These are phyloP conservation scores for Nymphalis polychloros DNA, from an alignment of 2,888 invertebrate genomes.

Conservation along the genomic window DNA sequence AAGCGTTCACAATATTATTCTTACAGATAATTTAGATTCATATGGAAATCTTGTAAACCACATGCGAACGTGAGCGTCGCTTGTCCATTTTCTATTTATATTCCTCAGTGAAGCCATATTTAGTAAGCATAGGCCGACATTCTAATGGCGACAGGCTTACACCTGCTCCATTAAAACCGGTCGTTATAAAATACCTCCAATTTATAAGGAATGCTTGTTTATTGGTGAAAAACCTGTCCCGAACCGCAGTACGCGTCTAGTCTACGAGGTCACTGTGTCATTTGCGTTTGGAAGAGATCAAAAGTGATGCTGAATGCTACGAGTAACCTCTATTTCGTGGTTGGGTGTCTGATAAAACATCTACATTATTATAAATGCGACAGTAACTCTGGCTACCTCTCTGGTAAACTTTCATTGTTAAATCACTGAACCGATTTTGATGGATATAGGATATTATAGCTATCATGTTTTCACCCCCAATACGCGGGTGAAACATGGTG, in stretches of 20 bases:
- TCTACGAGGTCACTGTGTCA: conserved; percentile 40
- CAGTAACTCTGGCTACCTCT: no score
- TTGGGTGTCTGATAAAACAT: neutral
- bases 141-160: conserved; percentile 30
- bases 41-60: conserved; percentile 30
- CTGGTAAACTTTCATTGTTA: no score
- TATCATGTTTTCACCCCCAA: no score
- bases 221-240: conserved; percentile 31
- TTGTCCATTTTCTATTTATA: conserved; percentile 33
- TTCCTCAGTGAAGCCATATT: conserved; percentile 34
- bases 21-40: conserved; percentile 4
- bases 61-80: conserved; percentile 10
- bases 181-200: conserved; percentile 36
- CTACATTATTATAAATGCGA: no score
- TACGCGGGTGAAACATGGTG: no score
- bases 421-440: no score
- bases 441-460: no score
- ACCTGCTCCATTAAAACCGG: conserved; percentile 40
- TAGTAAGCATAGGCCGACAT: conserved; percentile 23
- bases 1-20: neutral
- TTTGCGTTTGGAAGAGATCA: conserved; percentile 34
- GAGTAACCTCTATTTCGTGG: neutral
- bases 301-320: conserved; percentile 28
- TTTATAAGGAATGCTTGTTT: conserved; percentile 30
- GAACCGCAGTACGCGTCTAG: conserved; percentile 20